Evolutionary conservation across 2,113 vertebrate genomes (phyloP), one percentile per base, ranked within the genome.

Genomic region (Elanoides forficatus): DNA sequence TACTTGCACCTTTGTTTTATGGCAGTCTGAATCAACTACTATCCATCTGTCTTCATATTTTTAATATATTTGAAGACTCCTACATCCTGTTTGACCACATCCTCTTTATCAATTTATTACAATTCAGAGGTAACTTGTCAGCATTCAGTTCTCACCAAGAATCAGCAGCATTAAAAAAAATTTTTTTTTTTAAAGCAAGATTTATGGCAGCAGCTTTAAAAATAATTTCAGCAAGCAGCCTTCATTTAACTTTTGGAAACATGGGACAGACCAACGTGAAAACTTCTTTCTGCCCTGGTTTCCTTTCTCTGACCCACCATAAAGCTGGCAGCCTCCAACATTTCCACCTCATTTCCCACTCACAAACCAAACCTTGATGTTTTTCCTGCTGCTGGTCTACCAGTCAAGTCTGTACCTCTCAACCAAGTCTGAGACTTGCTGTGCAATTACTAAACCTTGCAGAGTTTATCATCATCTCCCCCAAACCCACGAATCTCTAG

Each of bases 261-360:
- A 4, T 0, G 1, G 34, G 27, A 32, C 38, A 45, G 15, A 65
- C 10, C 34, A 73, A 13, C 0, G 0, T 2, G n/a, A 58, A 72
- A 65, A 30, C 7, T 53, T 38, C 7, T 11, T 63, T 48, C 23
- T 63, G 13, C 34, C 7, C 16, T 6, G 6, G 2, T 36, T 55
- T 70, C n/a, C 16, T 59, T 13, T 32, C 34, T 30, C 42, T 47
- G 36, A 52, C 3, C 23, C 23, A 3, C 4, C 9, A 4, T 5
- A 11, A 62, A 76, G 25, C 59, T 26, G 42, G 42, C 26, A 67
- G 40, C 36, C 29, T 59, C 55, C 20, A 42, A 32, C 23, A 25
- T 21, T 86, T 42, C 59, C 43, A 83, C 67, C 20, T 68, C 21
- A 5, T 32, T 18, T 81, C 56, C 65, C 27, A 27, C 13, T 23